Conservation (phyloP, 1,140 invertebrate species). For the Archivesica marissinica region DNA sequence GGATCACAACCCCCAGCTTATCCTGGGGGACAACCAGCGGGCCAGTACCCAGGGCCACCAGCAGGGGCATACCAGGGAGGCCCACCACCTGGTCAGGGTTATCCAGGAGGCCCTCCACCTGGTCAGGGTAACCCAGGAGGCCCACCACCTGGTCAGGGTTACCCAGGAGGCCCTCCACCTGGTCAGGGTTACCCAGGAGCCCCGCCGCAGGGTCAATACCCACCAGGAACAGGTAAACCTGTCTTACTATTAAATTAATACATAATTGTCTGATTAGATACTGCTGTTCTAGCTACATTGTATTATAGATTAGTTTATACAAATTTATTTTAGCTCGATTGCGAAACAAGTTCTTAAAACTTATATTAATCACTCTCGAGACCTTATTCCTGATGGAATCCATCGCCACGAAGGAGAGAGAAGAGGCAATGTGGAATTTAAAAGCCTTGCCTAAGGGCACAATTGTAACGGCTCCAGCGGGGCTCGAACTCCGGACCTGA, state of each 20-base stretch:
- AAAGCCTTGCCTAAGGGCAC: too few relatives aligned
- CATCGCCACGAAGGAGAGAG: too few relatives aligned
- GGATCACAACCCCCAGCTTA: not conserved
- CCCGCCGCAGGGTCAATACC: constrained; percentile 4
- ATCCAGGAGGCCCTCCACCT: constrained; percentile 55
- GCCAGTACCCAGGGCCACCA: constrained; percentile 57
- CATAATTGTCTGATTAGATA: not conserved
- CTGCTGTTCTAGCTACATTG: not conserved
- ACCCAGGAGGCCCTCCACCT: constrained; percentile 34
- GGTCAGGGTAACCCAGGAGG: constrained; percentile 42
- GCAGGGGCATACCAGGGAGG: constrained; percentile 57
- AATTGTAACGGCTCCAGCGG: too few relatives aligned
- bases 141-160: constrained; percentile 29
- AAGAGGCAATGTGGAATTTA: too few relatives aligned
- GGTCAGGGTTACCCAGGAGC: constrained; percentile 41
- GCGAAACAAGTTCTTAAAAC: too few relatives aligned
- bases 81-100: constrained; percentile 30
- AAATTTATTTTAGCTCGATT: too few relatives aligned
- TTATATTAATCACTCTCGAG: too few relatives aligned
- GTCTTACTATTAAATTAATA: not conserved
- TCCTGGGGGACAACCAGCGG: constrained; percentile 52
- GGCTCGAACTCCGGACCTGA: too few relatives aligned
- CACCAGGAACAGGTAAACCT: not conserved
- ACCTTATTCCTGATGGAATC: too few relatives aligned
- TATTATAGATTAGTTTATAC: too few relatives aligned